Evolutionary conservation across 2,888 invertebrate species (phyloP).

Genomic region (Epicampocera succincta): DNA sequence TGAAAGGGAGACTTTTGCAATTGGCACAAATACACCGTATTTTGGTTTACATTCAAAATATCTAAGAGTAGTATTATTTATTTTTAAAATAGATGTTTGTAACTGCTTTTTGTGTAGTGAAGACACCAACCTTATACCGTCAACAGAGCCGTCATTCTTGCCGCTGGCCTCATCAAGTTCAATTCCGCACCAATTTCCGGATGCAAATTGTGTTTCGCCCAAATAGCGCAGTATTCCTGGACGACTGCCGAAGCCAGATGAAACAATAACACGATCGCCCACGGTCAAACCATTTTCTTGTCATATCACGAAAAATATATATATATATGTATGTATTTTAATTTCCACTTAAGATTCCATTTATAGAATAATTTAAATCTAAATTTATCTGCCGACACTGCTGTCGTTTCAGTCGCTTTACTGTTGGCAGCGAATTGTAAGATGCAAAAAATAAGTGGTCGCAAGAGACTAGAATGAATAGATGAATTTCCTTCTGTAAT

Average conservation of each 20-base stretch:
- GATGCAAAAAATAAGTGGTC: no score
- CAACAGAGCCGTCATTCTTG: constrained; percentile 97
- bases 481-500: no score
- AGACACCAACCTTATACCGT: constrained; percentile 89
- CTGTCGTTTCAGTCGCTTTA: no score
- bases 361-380: no score
- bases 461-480: no score
- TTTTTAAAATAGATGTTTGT: background rate
- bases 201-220: constrained; percentile 94
- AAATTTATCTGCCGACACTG: no score
- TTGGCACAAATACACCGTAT: constrained; percentile 96
- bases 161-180: constrained; percentile 96
- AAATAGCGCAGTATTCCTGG: constrained; percentile 92
- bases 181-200: constrained; percentile 97
- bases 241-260: constrained; percentile 92
- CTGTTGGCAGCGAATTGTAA: no score
- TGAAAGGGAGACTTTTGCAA: constrained; percentile 93
- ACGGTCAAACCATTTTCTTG: constrained; percentile 86
- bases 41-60: constrained; percentile 96
- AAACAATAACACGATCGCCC: constrained; percentile 96
- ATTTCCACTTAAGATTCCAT: no score
- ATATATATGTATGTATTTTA: no score
- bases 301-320: background rate
- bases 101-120: background rate
- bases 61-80: constrained; percentile 83